Conservation (phyloP, 92 coral and sea anemone species). For the Palythoa heliodiscus region DNA sequence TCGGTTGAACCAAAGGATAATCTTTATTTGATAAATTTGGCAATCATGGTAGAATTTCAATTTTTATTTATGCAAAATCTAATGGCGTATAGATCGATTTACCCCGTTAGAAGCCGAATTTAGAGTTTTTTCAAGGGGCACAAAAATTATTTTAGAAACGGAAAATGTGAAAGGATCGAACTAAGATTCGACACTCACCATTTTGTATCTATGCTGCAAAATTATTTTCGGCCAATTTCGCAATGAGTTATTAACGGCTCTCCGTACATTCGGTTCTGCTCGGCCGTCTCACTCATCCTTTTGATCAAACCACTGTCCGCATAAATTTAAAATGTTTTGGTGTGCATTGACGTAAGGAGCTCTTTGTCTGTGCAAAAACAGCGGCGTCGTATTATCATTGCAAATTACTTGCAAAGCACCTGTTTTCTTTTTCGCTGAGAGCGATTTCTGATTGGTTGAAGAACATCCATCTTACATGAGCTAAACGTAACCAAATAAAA, state of each 20-base stretch:
- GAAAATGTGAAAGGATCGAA: not conserved
- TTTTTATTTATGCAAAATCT: constrained; percentile 33
- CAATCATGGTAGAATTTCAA: constrained; percentile 35
- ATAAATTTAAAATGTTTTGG: constrained; percentile 65
- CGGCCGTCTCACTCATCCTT: constrained; percentile 30
- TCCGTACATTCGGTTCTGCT: not conserved
- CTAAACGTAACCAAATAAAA: constrained; percentile 3
- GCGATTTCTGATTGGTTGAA: constrained; percentile 24
- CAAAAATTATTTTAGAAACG: not conserved
- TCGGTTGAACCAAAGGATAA: constrained; percentile 3
- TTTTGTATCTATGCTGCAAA: constrained; percentile 1
- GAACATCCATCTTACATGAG: not conserved
- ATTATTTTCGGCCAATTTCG: not conserved
- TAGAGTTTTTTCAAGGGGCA: not conserved
- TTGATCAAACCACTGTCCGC: constrained; percentile 41
- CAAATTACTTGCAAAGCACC: constrained; percentile 37
- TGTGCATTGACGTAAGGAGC: constrained; percentile 54
- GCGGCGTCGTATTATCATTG: constrained; percentile 40
- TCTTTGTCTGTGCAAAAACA: constrained; percentile 45
- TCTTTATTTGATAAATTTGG: constrained; percentile 20
- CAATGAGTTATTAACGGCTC: not conserved
- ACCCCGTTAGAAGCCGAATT: not conserved
- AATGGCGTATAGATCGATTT: not conserved
- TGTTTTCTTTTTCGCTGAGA: constrained; percentile 8
- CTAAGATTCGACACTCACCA: not conserved